Evolutionary conservation across 2,888 invertebrate species (phyloP), one percentile per base, ranked within the genome.

Genomic region (Eupithecia insigniata): DNA sequence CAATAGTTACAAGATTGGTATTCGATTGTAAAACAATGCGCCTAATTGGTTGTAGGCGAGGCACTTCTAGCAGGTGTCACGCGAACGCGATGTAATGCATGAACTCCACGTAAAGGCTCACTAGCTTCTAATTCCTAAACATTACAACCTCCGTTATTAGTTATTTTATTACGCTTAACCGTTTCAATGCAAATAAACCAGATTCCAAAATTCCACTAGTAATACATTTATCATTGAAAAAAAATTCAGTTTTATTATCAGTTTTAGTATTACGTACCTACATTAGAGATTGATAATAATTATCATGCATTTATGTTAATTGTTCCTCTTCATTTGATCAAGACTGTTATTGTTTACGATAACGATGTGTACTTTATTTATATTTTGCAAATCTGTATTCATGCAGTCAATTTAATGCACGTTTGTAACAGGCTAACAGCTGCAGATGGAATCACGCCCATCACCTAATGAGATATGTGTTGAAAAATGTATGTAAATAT

Each of bases 31-130:
- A 85, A 84, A 92, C 92, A 92, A 92, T 91, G 84, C 84, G 83
- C 83, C 83, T 90, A 91, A 92, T 92, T 92, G 84, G 77, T 80
- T 77, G 86, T 86, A 85, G 85, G 86, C 86, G 85, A 83, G 78
- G 75, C 76, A 78, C 75, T 78, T 74, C 65, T 66, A 73, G 69
- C 71, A 77, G 70, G 76, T 75, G 78, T 76, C 77, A 76, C 77
- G 76, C 43, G 51, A 65, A 76, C 77, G 75, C 43, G 43, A 55
- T 68, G 69, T 74, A 68, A 68, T 70, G 73, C 70, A 72, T 73
- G 58, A 69, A 70, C 62, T 66, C 60, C 66, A 71, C 67, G 64
- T 66, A 71, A 62, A 58, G 60, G 36, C 60, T 61, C 39, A 67
- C 18, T 34, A 62, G 34, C 43, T 67, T 16, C 51, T 30, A 14